Evolutionary conservation across 2,888 invertebrate genomes (phyloP), one percentile per base, ranked within the genome.

Genomic region (Invenusta paracnida): DNA sequence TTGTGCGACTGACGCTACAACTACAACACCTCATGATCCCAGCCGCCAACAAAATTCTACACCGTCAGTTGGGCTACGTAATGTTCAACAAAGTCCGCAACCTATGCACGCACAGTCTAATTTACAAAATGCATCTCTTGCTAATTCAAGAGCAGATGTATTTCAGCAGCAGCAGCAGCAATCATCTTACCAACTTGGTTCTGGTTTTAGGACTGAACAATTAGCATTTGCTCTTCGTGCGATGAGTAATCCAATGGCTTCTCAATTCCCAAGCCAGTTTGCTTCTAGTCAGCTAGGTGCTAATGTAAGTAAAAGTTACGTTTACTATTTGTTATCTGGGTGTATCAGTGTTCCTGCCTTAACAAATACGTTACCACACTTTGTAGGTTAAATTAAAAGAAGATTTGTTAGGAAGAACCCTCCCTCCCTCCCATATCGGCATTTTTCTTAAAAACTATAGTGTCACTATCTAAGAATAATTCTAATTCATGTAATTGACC

Each of bases 181-280:
- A 23, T 23, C 5, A 5, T 23, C 73, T 23, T 48, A 48, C 17
- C 73, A 73, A 23, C 23, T 13, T 73, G 23, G 23, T 23, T 23
- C 5, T 23, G 27, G 27, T 73, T 23, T 73, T 73, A 5, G 73
- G 2, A 73, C 73, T 5, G 73, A 73, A 73, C 73, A 73, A 25
- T 23, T 73, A n/a, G 73, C 73, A 13, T 73, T 13, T 73, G 73
- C 73, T 23, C 73, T 73, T 13, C 73, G 73, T 73, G 73, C 73
- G 23, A 73, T 73, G 73, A 73, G 25, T 23, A 73, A 73, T 73
- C 73, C 73, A n/a, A 73, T 73, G 73, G 73, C 73, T 25, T 73
- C 73, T 73, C 73, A 73, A 23, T 73, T 73, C 23, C 73, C 73
- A 23, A 73, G 23, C 27, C 73, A 73, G 2, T n/a, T 23, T 23